Percentiles rank a stretch among this genome's conserved stretches.
Evolutionary conservation across 2,797 vertebrate species (phyloP).

Genomic region (Sebastes reedi): DNA sequence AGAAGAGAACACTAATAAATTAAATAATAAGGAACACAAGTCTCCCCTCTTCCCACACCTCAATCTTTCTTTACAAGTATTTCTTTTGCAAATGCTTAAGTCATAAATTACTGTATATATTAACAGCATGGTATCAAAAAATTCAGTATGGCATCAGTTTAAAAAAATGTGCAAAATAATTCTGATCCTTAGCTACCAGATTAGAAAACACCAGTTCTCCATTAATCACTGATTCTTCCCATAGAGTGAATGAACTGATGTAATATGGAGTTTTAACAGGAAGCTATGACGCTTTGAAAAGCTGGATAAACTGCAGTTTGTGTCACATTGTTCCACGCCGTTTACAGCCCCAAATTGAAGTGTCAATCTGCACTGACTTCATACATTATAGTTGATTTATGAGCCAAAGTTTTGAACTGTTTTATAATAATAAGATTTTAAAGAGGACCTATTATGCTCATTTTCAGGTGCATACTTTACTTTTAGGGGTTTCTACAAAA

Average conservation of each 20-base stretch:
- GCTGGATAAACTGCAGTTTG: not conserved
- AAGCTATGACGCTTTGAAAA: not conserved
- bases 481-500: no score
- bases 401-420: not conserved
- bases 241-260: not conserved
- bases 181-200: not conserved
- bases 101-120: not conserved
- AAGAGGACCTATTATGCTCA: no score
- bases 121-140: slow-evolving; percentile 8
- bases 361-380: not conserved
- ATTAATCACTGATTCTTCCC: not conserved
- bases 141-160: slow-evolving; percentile 24
- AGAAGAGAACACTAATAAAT: not conserved
- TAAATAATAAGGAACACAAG: slow-evolving; percentile 5
- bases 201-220: slow-evolving; percentile 15
- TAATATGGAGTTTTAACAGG: not conserved
- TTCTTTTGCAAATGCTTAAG: not conserved
- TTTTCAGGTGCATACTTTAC: no score
- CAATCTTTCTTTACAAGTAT: not conserved
- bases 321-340: not conserved
- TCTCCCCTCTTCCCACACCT: not conserved
- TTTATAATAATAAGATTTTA: not conserved
- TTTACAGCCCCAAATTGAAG: not conserved
- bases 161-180: slow-evolving; percentile 55
- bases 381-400: not conserved